Percentiles rank a stretch among this genome's conserved stretches.
Evolutionary conservation across 2,888 invertebrate genomes (phyloP).

Genomic region (Eupeodes latifasciatus): DNA sequence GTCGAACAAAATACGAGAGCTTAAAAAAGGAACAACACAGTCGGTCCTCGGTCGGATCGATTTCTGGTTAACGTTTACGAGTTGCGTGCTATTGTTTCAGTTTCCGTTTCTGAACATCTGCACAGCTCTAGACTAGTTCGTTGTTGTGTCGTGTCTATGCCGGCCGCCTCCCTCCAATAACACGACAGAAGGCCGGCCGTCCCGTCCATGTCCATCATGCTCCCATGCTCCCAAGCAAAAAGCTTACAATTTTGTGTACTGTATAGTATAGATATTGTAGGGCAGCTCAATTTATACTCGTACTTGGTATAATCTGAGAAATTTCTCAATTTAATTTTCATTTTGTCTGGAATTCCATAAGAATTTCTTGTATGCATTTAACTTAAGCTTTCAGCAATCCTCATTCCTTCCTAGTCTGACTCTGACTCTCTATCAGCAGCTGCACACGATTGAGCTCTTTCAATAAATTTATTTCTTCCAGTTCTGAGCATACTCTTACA

Average conservation of each 20-base stretch:
- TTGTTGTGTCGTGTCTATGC: not conserved
- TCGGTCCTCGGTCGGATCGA: slow-evolving; percentile 27
- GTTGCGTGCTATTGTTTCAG: slow-evolving; percentile 35
- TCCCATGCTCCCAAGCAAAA: not conserved
- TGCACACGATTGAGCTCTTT: slow-evolving; percentile 26
- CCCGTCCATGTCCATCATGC: slow-evolving; percentile 6
- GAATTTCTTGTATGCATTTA: slow-evolving; percentile 12
- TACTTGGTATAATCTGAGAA: slow-evolving; percentile 12
- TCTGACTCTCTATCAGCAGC: not conserved
- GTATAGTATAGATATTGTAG: not conserved
- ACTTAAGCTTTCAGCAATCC: not conserved
- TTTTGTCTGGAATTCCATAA: slow-evolving; percentile 30
- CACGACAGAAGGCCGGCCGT: not conserved
- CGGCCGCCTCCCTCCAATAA: not conserved
- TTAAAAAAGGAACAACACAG: slow-evolving; percentile 24
- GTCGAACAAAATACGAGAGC: slow-evolving; percentile 39
- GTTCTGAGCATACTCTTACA: not conserved
- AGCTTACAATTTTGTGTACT: not conserved
- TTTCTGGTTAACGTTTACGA: slow-evolving; percentile 34
- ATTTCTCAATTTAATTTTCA: slow-evolving; percentile 55
- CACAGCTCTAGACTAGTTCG: not conserved
- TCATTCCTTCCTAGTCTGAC: not conserved
- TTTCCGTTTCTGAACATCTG: slow-evolving; percentile 23
- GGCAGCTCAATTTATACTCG: slow-evolving; percentile 16
- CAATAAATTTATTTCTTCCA: slow-evolving; percentile 49